phyloP scores from a whole-genome alignment of 2,888 invertebrate genomes.

The Melanchra persicariae region DNA sequence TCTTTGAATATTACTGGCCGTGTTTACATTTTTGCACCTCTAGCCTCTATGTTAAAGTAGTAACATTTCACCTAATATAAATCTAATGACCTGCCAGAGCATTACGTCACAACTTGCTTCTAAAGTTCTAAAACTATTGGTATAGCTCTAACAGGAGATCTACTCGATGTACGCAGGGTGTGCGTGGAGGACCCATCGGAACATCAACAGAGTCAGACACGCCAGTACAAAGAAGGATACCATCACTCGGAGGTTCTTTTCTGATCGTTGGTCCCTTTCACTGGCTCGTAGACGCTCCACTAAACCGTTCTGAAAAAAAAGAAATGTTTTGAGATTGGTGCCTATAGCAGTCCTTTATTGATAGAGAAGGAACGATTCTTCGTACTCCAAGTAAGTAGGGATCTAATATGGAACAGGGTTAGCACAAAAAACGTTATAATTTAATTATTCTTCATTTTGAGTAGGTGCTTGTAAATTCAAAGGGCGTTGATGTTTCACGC shows the following conservation, averaged over 20 bases:
- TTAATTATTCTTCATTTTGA: background rate
- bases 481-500: background rate
- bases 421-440: background rate
- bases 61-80: constrained; percentile 33
- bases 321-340: constrained; percentile 11
- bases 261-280: constrained; percentile 84
- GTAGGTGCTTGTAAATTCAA: background rate
- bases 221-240: constrained; percentile 81
- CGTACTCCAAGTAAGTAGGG: background rate
- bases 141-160: constrained; percentile 12
- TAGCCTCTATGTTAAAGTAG: constrained; percentile 29
- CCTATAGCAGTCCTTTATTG: background rate
- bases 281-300: constrained; percentile 85
- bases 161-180: constrained; percentile 78
- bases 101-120: constrained; percentile 33
- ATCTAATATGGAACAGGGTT: background rate
- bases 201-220: constrained; percentile 80
- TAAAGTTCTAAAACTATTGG: constrained; percentile 27
- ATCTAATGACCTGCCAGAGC: constrained; percentile 43
- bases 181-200: constrained; percentile 85
- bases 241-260: constrained; percentile 84
- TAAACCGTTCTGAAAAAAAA: constrained; percentile 84
- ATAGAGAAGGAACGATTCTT: background rate
- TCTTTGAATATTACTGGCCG: background rate
- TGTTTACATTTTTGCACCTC: constrained; percentile 14